Percentiles rank a stretch among this genome's conserved stretches.
These are phyloP conservation scores for Pogonocherus hispidulus DNA, from an alignment of 2,888 invertebrate species.

Conservation along the genomic window DNA sequence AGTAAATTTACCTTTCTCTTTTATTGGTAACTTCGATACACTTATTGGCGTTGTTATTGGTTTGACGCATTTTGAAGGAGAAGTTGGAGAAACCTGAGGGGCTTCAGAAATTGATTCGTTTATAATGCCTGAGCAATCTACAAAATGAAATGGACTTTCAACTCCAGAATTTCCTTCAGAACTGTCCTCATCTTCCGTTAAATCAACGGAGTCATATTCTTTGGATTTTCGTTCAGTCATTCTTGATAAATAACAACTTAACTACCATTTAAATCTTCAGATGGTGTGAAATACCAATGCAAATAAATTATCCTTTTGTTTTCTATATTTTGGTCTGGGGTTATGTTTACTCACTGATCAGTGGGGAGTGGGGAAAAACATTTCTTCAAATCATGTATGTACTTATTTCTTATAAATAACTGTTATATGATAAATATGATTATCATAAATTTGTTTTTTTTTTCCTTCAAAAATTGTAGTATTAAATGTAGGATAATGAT, in stretches of 20 bases:
- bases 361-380: too few relatives aligned
- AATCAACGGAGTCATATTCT: conserved; percentile 32
- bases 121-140: not conserved
- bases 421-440: too few relatives aligned
- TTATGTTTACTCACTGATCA: conserved; percentile 9
- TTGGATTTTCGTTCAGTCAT: conserved; percentile 2
- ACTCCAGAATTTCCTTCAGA: conserved; percentile 12
- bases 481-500: too few relatives aligned
- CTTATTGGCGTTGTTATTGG: too few relatives aligned
- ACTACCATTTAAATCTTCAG: not conserved
- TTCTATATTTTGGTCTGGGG: too few relatives aligned
- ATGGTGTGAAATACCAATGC: not conserved
- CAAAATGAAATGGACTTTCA: conserved; percentile 8
- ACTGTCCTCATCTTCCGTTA: conserved; percentile 42
- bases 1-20: too few relatives aligned
- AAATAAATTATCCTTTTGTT: not conserved
- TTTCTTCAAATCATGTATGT: too few relatives aligned
- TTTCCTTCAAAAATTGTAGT: too few relatives aligned
- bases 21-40: too few relatives aligned
- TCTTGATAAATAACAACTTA: not conserved
- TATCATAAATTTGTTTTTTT: too few relatives aligned
- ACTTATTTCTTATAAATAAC: too few relatives aligned
- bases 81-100: not conserved
- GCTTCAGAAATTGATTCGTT: not conserved
- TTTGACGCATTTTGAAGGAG: too few relatives aligned